Evolutionary conservation across 2,113 vertebrate species (phyloP), one percentile per base, ranked within the genome.

Genomic region (Stercorarius parasiticus): DNA sequence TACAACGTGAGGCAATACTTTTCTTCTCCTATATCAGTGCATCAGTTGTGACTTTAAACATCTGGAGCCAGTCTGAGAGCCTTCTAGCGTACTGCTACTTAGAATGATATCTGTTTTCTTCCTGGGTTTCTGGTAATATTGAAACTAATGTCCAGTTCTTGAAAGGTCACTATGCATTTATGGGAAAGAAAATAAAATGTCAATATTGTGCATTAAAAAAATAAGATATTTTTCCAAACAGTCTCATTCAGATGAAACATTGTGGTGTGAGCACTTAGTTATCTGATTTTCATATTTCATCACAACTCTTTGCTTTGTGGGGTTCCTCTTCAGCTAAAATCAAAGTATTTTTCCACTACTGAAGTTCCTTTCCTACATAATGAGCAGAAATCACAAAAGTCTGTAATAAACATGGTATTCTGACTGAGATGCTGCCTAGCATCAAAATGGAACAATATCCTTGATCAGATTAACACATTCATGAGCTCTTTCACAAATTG

Each of bases 281-380:
- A 40, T 30, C 86, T 61, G 66, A 82, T 86, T 95, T 91, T 82
- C 45, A 23, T 70, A n/a, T 91, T 95, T 89, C 77, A 61, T 67
- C 55, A 40, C 49, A 79, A 50, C 21, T 76, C 56, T 82, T 82
- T 80, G 40, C 56, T 95, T 94, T 76, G 77, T 86, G 26, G 81
- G 73, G 52, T 65, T 96, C 78, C 77, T 95, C 70, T 94, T 96
- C 84, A 88, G 34, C 38, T 91, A 66, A 91, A 96, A 87, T 86
- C 45, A 32, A 91, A 82, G 42, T 72, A 77, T 93, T 94, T 94
- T 93, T 88, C 83, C 38, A 36, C 66, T 86, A 11, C 42, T 55
- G n/a, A 88, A 66, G 52, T 91, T 84, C 7, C 40, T 93, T 91
- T 80, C 62, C 53, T 89, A 42, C 14, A 59, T 55, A 90, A 85